A percentile compares a stretch with the other conserved stretches of the same genome.
phyloP scores from a whole-genome alignment of 1,140 invertebrate species.

The Cheumatopsyche charites region DNA sequence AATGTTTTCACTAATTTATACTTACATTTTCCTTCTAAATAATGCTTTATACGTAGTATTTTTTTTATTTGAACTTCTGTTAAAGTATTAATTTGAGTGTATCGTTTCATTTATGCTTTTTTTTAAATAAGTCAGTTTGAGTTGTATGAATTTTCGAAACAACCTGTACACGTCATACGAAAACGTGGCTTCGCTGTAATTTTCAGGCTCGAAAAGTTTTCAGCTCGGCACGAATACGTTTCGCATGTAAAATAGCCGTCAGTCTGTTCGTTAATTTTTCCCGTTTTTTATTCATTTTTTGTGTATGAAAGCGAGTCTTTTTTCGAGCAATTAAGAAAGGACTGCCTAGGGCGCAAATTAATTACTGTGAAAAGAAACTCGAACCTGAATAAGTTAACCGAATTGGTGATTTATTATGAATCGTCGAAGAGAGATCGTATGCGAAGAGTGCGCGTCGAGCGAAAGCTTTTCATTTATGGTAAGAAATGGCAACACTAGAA shows the following conservation, averaged over 20 bases:
- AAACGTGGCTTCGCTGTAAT: no score
- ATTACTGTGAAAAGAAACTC: background rate
- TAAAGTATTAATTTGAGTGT: no score
- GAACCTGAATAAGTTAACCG: background rate
- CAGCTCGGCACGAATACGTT: background rate
- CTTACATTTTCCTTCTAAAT: no score
- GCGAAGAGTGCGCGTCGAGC: background rate
- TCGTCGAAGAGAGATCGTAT: slow-evolving; percentile 3
- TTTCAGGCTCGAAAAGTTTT: background rate
- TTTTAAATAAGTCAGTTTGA: no score
- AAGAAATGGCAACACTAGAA: background rate
- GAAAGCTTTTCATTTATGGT: slow-evolving; percentile 6
- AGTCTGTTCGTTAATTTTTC: background rate
- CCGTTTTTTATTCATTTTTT: background rate
- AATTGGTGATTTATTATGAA: slow-evolving; percentile 10
- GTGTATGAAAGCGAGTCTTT: background rate
- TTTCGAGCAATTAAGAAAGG: background rate
- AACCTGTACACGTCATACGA: background rate
- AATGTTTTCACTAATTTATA: no score
- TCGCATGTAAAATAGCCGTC: background rate
- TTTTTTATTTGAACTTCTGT: no score
- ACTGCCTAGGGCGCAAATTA: background rate
- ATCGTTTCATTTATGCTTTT: no score
- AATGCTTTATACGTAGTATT: no score
- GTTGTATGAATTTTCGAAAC: background rate